Evolutionary conservation across 2,113 vertebrate species (phyloP), one percentile per base, ranked within the genome.

Genomic region (Athene cunicularia): DNA sequence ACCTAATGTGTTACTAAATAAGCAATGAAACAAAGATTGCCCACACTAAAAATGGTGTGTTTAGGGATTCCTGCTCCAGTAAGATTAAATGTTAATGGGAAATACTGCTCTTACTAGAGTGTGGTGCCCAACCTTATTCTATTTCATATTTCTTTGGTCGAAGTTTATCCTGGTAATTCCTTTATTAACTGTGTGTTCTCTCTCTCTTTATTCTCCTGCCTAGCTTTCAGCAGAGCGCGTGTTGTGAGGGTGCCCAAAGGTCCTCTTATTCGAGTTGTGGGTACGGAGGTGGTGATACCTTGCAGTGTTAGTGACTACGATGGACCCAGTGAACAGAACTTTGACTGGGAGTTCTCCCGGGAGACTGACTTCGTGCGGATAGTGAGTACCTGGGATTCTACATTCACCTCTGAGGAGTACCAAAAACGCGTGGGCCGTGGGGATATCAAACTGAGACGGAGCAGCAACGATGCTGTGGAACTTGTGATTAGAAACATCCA

Each of bases 251-350:
- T 99, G 60, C 98, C 99, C 20, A 71, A 86, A 1, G 98, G 99
- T 11, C 99, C 98, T 8, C 97, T 99, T 49, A 98, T 99, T 33
- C 98, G 99, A 14, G 99, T 99, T 15, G 96, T 97, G 80, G 99
- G 99, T 47, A 99, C 99, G 0, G 97, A 98, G 12, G 98, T 99
- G 80, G 98, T 97, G 79, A 99, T 99, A 80, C 98, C 98, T 39
- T 99, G 99, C 97, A 98, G 98, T 0, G 99, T 99, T 41, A 98
- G 80, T 2, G 98, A 99, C 6, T 99, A 99, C 2, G 98, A 98
- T 3, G 99, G 99, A 28, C 99, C 99, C 43, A 97, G 97, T 0
- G 99, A 99, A 41, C 99, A 99, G 97, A 99, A 99, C 84, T 99
- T 99, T 70, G 99, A 99, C 16, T 99, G 99, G 99, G 97, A 94